Evolutionary conservation across 2,113 vertebrate species (phyloP), one percentile per base, ranked within the genome.

Genomic region (Notiomystis cincta): DNA sequence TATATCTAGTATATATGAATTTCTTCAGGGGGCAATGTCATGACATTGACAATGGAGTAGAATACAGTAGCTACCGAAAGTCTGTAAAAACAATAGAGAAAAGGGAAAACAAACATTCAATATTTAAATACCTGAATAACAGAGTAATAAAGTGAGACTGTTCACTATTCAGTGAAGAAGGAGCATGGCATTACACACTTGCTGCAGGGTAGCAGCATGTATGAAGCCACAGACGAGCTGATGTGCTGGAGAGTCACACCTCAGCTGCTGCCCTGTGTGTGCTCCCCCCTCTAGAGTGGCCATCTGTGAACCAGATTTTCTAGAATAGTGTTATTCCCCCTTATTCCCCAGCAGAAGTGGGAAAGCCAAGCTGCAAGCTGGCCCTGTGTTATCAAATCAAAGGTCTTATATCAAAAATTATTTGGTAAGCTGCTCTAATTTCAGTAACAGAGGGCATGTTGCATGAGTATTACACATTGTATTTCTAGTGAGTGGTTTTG

Each of bases 281-380:
- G 35, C n/a, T 53, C 66, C 76, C 93, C 47, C 93, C 83, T 83
- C 64, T 71, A 56, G 90, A 93, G 92, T 6, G 14, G 51, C 90
- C 96, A 96, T 93, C 92, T 95, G 92, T 81, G 60, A 83, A 70
- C 69, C 47, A 35, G 71, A 56, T 89, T 80, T 90, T 81, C 82
- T 87, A 56, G 35, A 95, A 94, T 2, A 75, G 72, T 12, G 51
- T 89, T 95, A 67, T 66, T 64, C 4, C 16, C 28, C 28, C 5
- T 87, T 75, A 85, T 42, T 91, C 45, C 47, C 54, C 76, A 78
- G 71, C 4, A 87, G 62, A 95, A 87, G 20, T 37, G 27, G 15
- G 58, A 90, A 88, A 62, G 51, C 22, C 71, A 93, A 82, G 76
- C 58, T 85, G 51, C 82, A 92, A 80, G 70, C 71, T 93, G 75